Percentiles rank a stretch among this genome's conserved stretches.
Conservation (phyloP, 2,113 vertebrate genomes). For the Rhabdornis inornatus region DNA sequence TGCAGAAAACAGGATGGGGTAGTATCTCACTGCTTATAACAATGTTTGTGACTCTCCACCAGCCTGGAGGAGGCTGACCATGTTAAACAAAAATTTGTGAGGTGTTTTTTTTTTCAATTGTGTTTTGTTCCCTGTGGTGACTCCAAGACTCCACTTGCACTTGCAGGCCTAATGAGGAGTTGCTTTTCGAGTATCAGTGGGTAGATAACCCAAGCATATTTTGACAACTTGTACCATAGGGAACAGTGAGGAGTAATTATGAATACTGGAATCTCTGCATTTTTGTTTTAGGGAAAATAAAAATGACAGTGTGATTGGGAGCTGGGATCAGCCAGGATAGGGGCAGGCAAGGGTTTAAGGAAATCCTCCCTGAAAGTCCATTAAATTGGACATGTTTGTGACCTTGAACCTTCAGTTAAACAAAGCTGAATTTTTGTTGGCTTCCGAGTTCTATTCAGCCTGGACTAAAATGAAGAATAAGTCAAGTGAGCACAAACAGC, state of each 20-base stretch:
- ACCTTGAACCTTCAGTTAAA: not conserved
- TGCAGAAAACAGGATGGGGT: not conserved
- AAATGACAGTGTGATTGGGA: not conserved
- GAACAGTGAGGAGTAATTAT: not conserved
- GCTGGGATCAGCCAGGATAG: not conserved
- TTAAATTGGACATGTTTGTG: not conserved
- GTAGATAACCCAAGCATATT: not conserved
- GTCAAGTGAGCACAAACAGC: not conserved
- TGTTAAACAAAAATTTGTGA: not conserved
- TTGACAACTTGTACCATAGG: not conserved
- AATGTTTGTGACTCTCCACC: not conserved
- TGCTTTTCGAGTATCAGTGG: not conserved
- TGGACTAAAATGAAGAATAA: not conserved
- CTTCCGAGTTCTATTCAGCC: not conserved
- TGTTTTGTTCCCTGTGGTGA: not conserved
- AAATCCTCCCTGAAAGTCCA: not conserved
- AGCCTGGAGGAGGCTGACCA: not conserved
- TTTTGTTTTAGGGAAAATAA: not conserved
- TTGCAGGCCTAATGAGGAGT: not conserved
- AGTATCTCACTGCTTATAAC: not conserved
- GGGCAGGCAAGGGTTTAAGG: not conserved
- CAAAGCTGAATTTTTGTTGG: not conserved
- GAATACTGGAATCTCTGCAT: not conserved
- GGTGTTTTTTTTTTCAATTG: not conserved
- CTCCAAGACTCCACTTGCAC: not conserved